These are phyloP conservation scores for Meloidogyne floridensis DNA, from an alignment of 1,140 invertebrate species.

Conservation along the genomic window DNA sequence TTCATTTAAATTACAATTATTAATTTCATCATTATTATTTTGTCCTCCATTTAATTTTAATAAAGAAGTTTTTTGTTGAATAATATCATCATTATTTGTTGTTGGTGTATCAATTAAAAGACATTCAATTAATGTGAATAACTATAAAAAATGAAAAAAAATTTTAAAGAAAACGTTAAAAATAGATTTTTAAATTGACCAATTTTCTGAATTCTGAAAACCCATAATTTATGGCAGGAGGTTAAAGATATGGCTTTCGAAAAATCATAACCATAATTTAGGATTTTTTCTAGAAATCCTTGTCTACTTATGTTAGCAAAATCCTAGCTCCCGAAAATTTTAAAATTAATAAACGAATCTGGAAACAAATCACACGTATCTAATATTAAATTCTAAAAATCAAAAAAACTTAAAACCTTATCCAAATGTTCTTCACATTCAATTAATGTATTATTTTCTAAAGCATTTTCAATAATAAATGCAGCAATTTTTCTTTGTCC, in stretches of 20 bases:
- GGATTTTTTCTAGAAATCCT: too few species aligned
- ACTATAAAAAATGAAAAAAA: conserved; percentile 13
- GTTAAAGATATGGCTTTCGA: too few species aligned
- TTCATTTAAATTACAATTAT: conserved; percentile 77
- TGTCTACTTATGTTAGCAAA: too few species aligned
- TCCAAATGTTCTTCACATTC: conserved; percentile 79
- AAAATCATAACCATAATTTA: too few species aligned
- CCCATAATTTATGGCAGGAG: too few species aligned
- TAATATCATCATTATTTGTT: conserved; percentile 71
- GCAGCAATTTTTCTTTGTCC: conserved; percentile 83
- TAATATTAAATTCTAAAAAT: too few species aligned
- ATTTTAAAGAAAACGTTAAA: too few species aligned
- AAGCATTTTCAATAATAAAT: conserved; percentile 82
- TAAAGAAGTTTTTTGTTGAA: not conserved
- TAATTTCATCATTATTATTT: conserved; percentile 52
- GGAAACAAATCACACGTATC: too few species aligned
- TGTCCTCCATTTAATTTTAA: conserved; percentile 1
- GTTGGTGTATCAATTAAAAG: conserved; percentile 74
- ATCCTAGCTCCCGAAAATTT: not conserved
- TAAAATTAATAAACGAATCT: not conserved
- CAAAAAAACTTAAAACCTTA: conserved; percentile 33
- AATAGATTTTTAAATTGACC: too few species aligned
- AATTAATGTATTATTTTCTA: conserved; percentile 82
- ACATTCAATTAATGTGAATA: conserved; percentile 31
- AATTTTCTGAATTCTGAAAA: too few species aligned